Evolutionary conservation across 2,113 vertebrate genomes (phyloP).

Genomic region (Casuarius casuarius): DNA sequence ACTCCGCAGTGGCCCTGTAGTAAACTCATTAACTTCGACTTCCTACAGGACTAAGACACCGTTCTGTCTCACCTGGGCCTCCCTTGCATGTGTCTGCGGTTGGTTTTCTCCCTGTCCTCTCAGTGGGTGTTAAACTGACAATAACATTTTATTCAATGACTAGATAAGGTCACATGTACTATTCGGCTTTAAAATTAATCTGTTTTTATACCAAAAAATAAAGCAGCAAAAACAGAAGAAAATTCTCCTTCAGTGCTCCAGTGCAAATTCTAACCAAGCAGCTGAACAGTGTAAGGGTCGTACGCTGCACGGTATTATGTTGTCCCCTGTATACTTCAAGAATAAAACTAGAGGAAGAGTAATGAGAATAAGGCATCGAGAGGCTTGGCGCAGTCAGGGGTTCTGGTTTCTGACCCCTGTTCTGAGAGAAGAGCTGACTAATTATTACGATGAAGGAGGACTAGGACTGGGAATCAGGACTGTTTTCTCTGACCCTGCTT

Average conservation of each 20-base stretch:
- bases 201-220: background rate
- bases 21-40: background rate
- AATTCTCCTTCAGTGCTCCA: background rate
- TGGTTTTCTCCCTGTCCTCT: background rate
- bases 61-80: background rate
- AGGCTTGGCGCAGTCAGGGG: background rate
- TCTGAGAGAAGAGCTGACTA: background rate
- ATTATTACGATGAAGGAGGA: background rate
- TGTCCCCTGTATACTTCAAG: background rate
- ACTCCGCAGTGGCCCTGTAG: background rate
- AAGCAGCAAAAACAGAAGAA: background rate
- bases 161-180: background rate
- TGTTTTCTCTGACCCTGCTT: background rate
- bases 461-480: background rate
- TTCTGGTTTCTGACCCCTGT: background rate
- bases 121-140: background rate
- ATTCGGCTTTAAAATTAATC: conserved; percentile 10
- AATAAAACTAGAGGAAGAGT: background rate
- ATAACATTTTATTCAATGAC: background rate
- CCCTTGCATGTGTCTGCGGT: background rate
- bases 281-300: background rate
- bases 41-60: background rate
- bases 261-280: background rate
- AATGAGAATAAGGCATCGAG: background rate
- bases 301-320: background rate